phyloP scores from a whole-genome alignment of 2,113 vertebrate genomes.

The Oncorhynchus keta region DNA sequence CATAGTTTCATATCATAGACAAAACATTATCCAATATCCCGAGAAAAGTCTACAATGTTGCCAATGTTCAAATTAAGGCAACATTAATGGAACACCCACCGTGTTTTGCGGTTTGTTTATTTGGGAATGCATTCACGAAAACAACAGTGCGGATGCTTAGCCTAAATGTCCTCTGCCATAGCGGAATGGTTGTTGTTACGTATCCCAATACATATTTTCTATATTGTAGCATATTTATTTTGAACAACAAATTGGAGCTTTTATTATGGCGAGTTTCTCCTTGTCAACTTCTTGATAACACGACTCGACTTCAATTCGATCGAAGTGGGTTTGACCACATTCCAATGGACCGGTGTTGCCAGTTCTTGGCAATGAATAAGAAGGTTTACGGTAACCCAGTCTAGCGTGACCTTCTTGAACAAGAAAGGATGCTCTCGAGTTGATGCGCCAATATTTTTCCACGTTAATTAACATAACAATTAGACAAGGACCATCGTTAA shows the following conservation, averaged over 20 bases:
- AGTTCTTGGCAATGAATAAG: constrained; percentile 20
- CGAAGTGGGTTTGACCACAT: constrained; percentile 6
- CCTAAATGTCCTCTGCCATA: not conserved
- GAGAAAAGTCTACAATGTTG: too few species aligned
- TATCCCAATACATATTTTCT: not conserved
- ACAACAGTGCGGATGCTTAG: not conserved
- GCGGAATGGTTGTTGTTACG: not conserved
- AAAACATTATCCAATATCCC: too few species aligned
- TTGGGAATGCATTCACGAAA: not conserved
- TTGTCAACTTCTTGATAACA: not conserved
- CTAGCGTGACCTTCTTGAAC: constrained; percentile 20
- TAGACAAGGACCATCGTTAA: constrained; percentile 4
- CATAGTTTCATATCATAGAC: not conserved
- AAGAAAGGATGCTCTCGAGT: not conserved
- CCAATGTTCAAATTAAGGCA: too few species aligned
- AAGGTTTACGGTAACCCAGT: constrained; percentile 24
- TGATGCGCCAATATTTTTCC: constrained; percentile 14
- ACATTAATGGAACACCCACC: too few species aligned
- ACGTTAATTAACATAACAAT: constrained; percentile 35
- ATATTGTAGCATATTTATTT: not conserved
- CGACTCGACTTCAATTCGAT: not conserved
- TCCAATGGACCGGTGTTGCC: constrained; percentile 33
- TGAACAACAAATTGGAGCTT: too few species aligned
- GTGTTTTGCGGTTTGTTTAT: not conserved
- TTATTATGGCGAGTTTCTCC: too few species aligned